Conservation (phyloP, 1,140 invertebrate genomes). For the Drosophila kikkawai region DNA sequence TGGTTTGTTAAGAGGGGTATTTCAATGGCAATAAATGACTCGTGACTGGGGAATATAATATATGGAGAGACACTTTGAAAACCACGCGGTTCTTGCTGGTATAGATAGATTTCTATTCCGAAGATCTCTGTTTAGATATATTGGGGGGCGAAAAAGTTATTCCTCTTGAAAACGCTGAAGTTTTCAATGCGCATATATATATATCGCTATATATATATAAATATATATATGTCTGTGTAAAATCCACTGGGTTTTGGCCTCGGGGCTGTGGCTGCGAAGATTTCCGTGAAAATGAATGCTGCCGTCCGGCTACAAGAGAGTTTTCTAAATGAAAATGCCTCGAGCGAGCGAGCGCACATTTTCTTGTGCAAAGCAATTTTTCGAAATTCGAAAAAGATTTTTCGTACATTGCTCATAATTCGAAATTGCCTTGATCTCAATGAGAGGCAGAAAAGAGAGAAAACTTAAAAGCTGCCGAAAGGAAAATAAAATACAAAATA, state of each 20-base stretch:
- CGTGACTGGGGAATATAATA: conserved; percentile 33
- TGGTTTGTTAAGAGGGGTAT: conserved; percentile 69
- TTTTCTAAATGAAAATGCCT: conserved; percentile 79
- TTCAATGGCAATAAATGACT: conserved; percentile 69
- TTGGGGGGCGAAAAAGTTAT: conserved; percentile 52
- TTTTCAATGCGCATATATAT: conserved; percentile 56
- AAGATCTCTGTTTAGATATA: conserved; percentile 50
- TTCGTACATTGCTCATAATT: conserved; percentile 61
- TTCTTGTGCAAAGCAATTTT: conserved; percentile 33
- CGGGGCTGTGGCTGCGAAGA: conserved; percentile 77
- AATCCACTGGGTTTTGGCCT: conserved; percentile 66
- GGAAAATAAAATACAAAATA: conserved; percentile 31
- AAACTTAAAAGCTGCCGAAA: conserved; percentile 32
- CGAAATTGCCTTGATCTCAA: conserved; percentile 54
- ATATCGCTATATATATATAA: conserved; percentile 32
- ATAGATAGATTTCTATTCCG: conserved; percentile 53
- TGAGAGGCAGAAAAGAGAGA: conserved; percentile 34
- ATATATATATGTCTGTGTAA: conserved; percentile 44
- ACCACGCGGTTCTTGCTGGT: conserved; percentile 68
- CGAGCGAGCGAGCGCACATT: conserved; percentile 29
- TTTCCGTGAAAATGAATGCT: conserved; percentile 83
- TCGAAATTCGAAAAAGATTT: conserved; percentile 66
- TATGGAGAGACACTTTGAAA: conserved; percentile 57
- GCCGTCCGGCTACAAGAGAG: conserved; percentile 82
- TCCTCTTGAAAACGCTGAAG: conserved; percentile 59